Evolutionary conservation across 92 coral and sea anemone genomes (phyloP).

Genomic region (Heliopora coerulea): DNA sequence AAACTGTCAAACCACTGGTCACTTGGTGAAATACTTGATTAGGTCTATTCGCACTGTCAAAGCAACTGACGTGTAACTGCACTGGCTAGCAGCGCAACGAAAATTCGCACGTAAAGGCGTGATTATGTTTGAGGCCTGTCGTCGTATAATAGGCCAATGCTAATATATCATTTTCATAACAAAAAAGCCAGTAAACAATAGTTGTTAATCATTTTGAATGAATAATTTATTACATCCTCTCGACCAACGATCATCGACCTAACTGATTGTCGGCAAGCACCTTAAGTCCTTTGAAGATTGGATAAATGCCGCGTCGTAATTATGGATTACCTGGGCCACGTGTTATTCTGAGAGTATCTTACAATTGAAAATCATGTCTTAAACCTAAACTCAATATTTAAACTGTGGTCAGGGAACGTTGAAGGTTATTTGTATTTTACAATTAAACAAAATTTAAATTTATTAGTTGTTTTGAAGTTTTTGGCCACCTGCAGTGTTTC

Average conservation of each 20-base stretch:
- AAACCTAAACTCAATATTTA: conserved; percentile 18
- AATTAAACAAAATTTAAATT: conserved; percentile 91
- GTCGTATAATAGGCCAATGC: conserved; percentile 99
- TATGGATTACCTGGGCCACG: conserved; percentile 39
- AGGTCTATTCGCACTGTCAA: conserved; percentile 1
- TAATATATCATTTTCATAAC: conserved; percentile 99
- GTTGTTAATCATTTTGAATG: conserved; percentile 99
- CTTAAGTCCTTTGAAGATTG: conserved; percentile 35
- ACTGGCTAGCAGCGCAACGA: conserved; percentile 1
- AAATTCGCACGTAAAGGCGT: conserved; percentile 66
- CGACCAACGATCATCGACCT: conserved; percentile 67
- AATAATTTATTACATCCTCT: conserved; percentile 82
- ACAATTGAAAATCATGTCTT: conserved; percentile 11
- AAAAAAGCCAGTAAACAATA: conserved; percentile 98
- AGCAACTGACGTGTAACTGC: conserved; percentile 9
- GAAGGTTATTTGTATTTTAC: conserved; percentile 74
- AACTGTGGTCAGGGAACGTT: background rate
- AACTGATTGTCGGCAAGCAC: conserved; percentile 35
- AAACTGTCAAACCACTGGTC: conserved; percentile 1
- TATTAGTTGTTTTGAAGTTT: conserved; percentile 69
- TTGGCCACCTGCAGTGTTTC: conserved; percentile 85
- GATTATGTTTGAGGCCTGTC: conserved; percentile 79
- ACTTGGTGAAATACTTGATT: background rate
- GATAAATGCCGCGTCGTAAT: conserved; percentile 39
- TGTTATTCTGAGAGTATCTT: conserved; percentile 29